Conservation (phyloP, 2,113 vertebrate species). For the Oncorhynchus nerka region DNA sequence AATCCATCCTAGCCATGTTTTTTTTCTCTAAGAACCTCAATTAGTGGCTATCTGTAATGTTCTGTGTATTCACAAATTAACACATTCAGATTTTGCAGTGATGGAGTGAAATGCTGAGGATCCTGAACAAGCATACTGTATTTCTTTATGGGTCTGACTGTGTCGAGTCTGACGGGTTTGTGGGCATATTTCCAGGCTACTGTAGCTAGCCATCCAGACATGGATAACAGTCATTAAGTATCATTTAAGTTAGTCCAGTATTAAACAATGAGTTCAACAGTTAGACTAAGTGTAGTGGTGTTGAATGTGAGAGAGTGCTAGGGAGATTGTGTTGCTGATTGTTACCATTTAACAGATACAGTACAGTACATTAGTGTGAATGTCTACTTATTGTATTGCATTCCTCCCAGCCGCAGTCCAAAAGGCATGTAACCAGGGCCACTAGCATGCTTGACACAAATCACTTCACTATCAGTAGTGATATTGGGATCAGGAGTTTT, state of each 20-base stretch:
- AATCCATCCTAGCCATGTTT: constrained; percentile 30
- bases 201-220: constrained; percentile 39
- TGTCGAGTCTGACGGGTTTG: constrained; percentile 26
- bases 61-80: constrained; percentile 27
- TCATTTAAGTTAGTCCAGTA: constrained; percentile 66
- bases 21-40: constrained; percentile 34
- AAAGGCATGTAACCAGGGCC: too few relatives aligned
- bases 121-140: constrained; percentile 14
- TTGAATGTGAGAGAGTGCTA: constrained; percentile 29
- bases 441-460: too few relatives aligned
- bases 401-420: too few relatives aligned
- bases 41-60: constrained; percentile 38
- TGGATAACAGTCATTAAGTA: constrained; percentile 67
- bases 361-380: constrained; percentile 25
- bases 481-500: too few relatives aligned
- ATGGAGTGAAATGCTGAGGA: neutral
- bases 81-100: constrained; percentile 20
- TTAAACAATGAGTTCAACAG: constrained; percentile 64
- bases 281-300: constrained; percentile 39
- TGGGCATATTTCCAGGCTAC: constrained; percentile 1
- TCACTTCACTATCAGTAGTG: too few relatives aligned
- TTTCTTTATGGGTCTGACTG: too few relatives aligned
- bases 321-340: constrained; percentile 16
- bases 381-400: neutral
- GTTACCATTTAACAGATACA: constrained; percentile 22